Base-by-base conservation (phyloP, 2,797 vertebrate genomes). In the Picus viridis region DNA sequence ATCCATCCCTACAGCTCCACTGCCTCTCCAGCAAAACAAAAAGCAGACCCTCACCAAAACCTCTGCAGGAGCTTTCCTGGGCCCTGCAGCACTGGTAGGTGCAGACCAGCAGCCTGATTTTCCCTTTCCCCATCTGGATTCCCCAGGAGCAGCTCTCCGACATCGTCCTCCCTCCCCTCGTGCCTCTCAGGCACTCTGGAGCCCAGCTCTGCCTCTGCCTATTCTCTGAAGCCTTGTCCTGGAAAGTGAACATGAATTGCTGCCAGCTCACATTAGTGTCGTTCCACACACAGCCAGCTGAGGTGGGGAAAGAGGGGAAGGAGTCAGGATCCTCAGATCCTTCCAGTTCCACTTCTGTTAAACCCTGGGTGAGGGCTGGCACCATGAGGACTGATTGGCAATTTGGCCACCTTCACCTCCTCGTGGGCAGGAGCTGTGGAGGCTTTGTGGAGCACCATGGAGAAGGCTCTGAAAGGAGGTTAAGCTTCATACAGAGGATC, bases 241-340 rank as follows among this genome's bases (percentile, higher is more conserved):
- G 91, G 73, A 64, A 85, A 95, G 94, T 26, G 92, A 95, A 96
- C 94, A 93, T 61, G 89, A 95, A 76, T 95, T 65, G 76, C 95
- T 95, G 94, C 94, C 95, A 92, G 91, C 91, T 96, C 85, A 45
- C 36, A 92, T 96, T 45, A 94, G 75, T 0, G 0, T 95, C 92
- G 90, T 4, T 29, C 51, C 68, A 29, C 49, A 54, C 56, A 30
- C 3, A 0, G 47, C 56, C 64, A 73, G 16, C 71, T 11, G 61
- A 82, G 54, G 84, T 4, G 75, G 10, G 63, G 71, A 10, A 53
- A 75, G 86, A 81, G 47, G 53, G 59, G 86, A 78, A 73, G 75
- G 64, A 90, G 30, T 39, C 5, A 0, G 92, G 84, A 73, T 76
- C 85, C 76, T 30, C 57, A 36, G 30, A 62, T 17, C 47, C 39